Evolutionary conservation across 2,888 invertebrate species (phyloP), one percentile per base, ranked within the genome.

Genomic region (Apamea crenata): DNA sequence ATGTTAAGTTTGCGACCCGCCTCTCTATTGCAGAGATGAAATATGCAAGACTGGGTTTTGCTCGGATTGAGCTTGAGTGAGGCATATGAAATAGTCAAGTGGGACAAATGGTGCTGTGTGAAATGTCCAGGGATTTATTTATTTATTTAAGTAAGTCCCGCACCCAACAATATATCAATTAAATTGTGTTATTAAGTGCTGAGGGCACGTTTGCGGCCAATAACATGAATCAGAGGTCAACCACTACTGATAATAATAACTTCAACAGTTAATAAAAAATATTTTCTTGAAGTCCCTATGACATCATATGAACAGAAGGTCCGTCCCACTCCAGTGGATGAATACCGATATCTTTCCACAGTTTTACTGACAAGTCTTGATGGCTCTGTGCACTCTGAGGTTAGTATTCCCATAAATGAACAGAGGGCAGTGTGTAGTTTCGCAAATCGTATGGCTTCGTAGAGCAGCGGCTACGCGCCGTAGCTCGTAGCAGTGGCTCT

Each of bases 191-290:
- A 25, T 70, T 78, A n/a, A 50, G 40, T 70, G 69, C 69, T 78
- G 65, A 73, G 71, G 81, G 29, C 66, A n/a, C 68, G 65, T 56
- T 47, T 53, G 53, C 56, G 66, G 53, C 18, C 69, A 50, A 70
- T 56, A 53, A 44, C 56, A 68, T 74, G 68, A 78, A 67, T 78
- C 67, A 72, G 69, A 80, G 80, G 83, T 79, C 83, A 73, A 79
- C 80, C 77, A 72, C 81, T 69, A 78, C 61, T 70, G 83, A 86
- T 88, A 70, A 79, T 70, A 79, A 83, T 88, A 67, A 79, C 67
- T 71, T 61, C 16, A 72, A 77, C 71, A 72, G 44, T 53, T 53
- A 59, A 80, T 69, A 78, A 83, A 80, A 77, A 78, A 25, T 25
- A 47, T 59, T 66, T 73, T 80, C 66, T 80, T 78, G 59, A 74